Evolutionary conservation across 2,888 invertebrate species (phyloP), one percentile per base, ranked within the genome.

Genomic region (Mimumesa dahlbomi): DNA sequence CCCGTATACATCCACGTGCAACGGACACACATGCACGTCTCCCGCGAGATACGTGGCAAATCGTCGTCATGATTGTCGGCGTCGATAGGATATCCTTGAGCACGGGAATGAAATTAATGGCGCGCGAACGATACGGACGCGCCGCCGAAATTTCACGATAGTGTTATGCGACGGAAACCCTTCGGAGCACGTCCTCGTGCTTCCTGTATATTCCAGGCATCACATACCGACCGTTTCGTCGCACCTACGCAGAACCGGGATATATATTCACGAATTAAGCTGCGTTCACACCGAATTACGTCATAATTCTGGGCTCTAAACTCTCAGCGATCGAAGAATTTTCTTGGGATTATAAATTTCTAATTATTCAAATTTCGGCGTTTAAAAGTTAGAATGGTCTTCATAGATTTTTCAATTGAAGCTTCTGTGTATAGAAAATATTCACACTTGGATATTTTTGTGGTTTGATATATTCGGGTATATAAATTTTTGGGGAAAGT

Each of bases 21-120:
- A 50, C 9, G n/a, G 7, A 19, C 9, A 19, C 14, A 49, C 18
- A 18, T 31, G 40, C 54, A 25, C 21, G 22, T 34, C 50, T 43
- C 43, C 59, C 62, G 45, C 59, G 52, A 62, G 71, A 71, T 66
- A 76, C 67, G 75, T 79, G 79, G 77, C 72, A 73, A 77, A 79
- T 79, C 75, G 77, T 62, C 65, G 74, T 63, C 79, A 62, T 72
- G 79, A 79, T 79, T 77, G 72, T 49, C 70, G 72, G 79, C 73
- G 77, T 79, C 70, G 75, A 65, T 66, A 61, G 79, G 68, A 75
- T 79, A 77, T 79, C 73, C 79, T 79, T 79, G 79, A 79, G 77
- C 77, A 74, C 75, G 75, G 67, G 79, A 77, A 79, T 79, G 79
- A 79, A 79, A 79, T 79, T 79, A 79, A 79, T 79, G 79, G 79